Conservation (phyloP, 2,113 vertebrate genomes). For the Eretmochelys imbricata region DNA sequence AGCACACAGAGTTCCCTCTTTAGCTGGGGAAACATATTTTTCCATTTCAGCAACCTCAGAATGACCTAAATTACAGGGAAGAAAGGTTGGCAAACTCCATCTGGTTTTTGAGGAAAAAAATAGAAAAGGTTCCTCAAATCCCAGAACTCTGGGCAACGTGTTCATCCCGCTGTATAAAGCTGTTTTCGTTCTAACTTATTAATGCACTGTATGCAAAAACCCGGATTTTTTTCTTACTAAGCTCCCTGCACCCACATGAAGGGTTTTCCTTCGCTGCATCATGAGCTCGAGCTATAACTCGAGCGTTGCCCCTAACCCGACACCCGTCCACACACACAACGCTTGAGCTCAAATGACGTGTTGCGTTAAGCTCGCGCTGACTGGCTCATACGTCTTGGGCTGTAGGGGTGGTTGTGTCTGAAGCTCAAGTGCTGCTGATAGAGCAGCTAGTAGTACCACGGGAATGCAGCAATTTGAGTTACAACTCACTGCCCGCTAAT, state of each 20-base stretch:
- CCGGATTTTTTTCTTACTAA: neutral
- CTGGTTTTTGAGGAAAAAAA: constrained; percentile 63
- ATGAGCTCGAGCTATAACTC: neutral
- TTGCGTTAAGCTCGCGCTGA: neutral
- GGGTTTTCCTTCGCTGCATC: fast-evolving
- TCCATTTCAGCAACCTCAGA: constrained; percentile 58
- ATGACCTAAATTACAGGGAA: constrained; percentile 67
- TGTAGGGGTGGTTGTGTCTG: neutral
- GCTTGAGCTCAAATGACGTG: neutral
- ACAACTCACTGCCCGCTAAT: constrained; percentile 58
- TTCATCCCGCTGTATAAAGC: constrained; percentile 64
- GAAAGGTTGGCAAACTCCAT: constrained; percentile 51
- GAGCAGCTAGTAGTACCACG: fast-evolving
- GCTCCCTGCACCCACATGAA: neutral
- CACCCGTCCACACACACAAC: fast-evolving
- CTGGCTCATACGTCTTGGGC: neutral
- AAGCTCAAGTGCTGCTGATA: neutral
- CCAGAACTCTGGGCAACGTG: constrained; percentile 61
- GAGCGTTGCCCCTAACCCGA: neutral
- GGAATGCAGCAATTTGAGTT: constrained; percentile 2
- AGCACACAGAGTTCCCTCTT: neutral
- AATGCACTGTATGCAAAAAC: constrained; percentile 14
- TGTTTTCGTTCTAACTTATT: constrained; percentile 61
- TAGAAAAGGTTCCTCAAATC: constrained; percentile 66
- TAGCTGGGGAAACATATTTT: neutral